phyloP scores from a whole-genome alignment of 2,797 vertebrate species.

The Mergus octosetaceus region DNA sequence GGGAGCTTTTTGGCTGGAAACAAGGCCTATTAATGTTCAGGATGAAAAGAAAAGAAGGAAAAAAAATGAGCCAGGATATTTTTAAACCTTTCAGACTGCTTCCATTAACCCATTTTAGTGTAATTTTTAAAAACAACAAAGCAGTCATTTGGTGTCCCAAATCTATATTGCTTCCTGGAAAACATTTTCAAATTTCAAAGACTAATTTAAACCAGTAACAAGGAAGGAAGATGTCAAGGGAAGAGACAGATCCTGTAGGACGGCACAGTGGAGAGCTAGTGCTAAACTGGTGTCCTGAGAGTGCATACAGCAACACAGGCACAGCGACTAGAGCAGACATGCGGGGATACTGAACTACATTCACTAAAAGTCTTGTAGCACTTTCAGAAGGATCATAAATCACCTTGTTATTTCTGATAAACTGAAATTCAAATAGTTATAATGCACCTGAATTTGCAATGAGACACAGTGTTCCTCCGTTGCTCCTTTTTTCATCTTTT shows the following conservation, averaged over 20 bases:
- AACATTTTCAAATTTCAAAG: neutral
- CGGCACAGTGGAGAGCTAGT: neutral
- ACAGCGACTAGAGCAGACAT: neutral
- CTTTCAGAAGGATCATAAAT: neutral
- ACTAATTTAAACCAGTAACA: neutral
- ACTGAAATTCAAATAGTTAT: neutral
- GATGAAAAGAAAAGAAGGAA: neutral
- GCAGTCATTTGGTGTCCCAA: neutral
- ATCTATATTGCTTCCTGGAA: neutral
- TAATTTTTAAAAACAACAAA: neutral
- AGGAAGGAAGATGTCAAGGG: neutral
- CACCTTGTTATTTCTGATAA: neutral
- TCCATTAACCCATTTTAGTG: constrained; percentile 12
- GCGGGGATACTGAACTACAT: neutral
- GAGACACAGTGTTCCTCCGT: neutral
- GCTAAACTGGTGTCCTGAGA: neutral
- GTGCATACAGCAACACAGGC: neutral
- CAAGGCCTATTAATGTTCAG: neutral
- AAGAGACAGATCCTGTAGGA: neutral
- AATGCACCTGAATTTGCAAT: neutral
- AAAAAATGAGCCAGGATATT: neutral
- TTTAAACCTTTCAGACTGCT: constrained; percentile 21
- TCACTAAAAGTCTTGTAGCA: neutral
- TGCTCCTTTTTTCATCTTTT: neutral
- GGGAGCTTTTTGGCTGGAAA: neutral